Percentiles rank a stretch among this genome's conserved stretches.
Conservation (phyloP, 1,140 invertebrate genomes). For the Triops longicaudatus region DNA sequence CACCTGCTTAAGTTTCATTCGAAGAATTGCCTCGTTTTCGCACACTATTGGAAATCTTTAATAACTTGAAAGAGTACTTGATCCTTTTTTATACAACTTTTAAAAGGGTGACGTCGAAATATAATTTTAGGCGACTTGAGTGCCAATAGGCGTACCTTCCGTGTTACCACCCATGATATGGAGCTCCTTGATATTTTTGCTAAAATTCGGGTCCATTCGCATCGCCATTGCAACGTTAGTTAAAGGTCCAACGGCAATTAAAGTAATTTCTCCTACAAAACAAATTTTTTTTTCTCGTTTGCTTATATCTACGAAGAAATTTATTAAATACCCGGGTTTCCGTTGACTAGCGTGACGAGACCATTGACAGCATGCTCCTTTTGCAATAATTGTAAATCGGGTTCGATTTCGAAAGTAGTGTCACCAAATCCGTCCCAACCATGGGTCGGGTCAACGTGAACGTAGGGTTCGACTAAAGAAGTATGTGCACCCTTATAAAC, state of each 20-base stretch:
- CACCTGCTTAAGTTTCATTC: too few species aligned
- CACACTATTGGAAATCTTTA: too few species aligned
- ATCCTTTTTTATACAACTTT: too few species aligned
- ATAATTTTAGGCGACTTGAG: background rate
- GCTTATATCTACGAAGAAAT: background rate
- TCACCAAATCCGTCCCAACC: constrained; percentile 38
- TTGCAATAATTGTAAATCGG: constrained; percentile 29
- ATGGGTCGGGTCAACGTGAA: constrained; percentile 33
- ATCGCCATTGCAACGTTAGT: constrained; percentile 54
- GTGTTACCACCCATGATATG: constrained; percentile 53
- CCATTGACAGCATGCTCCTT: constrained; percentile 34
- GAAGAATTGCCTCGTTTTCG: too few species aligned
- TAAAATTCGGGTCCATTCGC: constrained; percentile 46
- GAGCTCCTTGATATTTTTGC: constrained; percentile 43
- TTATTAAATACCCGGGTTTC: constrained; percentile 39
- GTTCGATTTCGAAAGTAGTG: constrained; percentile 24
- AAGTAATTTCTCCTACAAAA: constrained; percentile 38
- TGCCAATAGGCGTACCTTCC: constrained; percentile 32
- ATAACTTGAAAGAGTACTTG: background rate
- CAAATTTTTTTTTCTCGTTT: background rate
- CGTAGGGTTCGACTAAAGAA: constrained; percentile 41
- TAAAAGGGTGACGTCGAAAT: too few species aligned
- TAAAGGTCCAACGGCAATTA: constrained; percentile 50
- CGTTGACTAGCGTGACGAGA: constrained; percentile 37
- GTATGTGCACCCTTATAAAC: constrained; percentile 51